Base-by-base conservation (phyloP, 2,888 invertebrate genomes). In the Cosmopolites sordidus region DNA sequence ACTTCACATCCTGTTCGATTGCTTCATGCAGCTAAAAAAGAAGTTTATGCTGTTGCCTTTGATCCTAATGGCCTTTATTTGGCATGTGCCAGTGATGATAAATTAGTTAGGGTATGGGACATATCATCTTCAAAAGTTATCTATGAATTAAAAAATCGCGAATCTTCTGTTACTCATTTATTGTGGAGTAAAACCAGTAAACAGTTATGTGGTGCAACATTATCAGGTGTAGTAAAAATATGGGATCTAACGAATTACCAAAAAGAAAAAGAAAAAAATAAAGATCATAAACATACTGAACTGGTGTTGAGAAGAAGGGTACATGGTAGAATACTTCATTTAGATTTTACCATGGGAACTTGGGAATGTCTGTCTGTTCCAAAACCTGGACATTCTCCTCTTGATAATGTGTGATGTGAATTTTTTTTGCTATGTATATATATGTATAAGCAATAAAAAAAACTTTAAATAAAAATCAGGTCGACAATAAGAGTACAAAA, bases 51-150 rank as follows among this genome's bases (percentile, higher is more conserved):
- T 50, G 75, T 95, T 51, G 84, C 87, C 16, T 95, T 94, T 75
- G 89, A 92, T 69, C 89, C 91, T 0, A 82, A 86, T 66, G 95
- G 96, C 40, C 83, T 86, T 66, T 83, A 84, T 70, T 76, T 96
- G 48, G 92, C 92, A 9, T 89, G 88, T 61, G 90, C 88, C 30
- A 92, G 91, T 58, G 87, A 87, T 63, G 87, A 87, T 67, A 79
- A 83, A 62, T 78, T 80, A 62, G 79, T 89, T 12, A 78, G 82
- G 70, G 77, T 89, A 15, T 89, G 88, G 88, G 87, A 89, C 68
- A 69, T 89, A 58, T 78, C 82, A 2, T 78, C 81, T 16, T 83
- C 86, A 6, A 79, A 79, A 43, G 76, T 83, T 54, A 68, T 84
- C 11, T 78, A 80, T 56, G 86, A 87, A 67, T 76, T 86, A 53